Percentiles rank a stretch among this genome's conserved stretches.
Conservation (phyloP, 2,888 invertebrate genomes). For the Pheosia tremula region DNA sequence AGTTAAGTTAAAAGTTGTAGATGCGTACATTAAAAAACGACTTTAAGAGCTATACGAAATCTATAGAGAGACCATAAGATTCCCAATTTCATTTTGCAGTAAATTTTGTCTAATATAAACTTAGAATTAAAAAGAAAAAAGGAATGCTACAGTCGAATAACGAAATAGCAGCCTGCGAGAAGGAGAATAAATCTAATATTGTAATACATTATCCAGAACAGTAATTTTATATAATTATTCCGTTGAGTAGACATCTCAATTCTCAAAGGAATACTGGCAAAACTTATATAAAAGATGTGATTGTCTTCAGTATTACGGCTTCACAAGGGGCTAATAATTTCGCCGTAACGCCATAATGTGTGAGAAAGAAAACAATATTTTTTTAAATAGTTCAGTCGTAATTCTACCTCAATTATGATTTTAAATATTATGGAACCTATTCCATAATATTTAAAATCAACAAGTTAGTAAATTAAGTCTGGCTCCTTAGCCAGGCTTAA, state of each 20-base stretch:
- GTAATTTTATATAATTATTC: neutral
- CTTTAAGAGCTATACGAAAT: slow-evolving; percentile 15
- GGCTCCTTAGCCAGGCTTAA: no score
- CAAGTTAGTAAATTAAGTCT: no score
- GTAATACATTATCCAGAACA: neutral
- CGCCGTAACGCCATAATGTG: no score
- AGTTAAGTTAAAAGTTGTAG: neutral
- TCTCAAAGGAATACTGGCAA: neutral
- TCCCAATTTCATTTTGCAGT: slow-evolving; percentile 17
- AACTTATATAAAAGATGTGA: neutral
- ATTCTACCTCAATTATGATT: no score
- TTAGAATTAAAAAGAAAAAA: slow-evolving; percentile 11
- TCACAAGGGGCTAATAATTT: no score
- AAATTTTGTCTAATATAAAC: slow-evolving; percentile 19
- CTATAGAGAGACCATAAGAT: slow-evolving; percentile 17
- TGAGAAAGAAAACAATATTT: no score
- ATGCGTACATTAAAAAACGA: slow-evolving; percentile 3
- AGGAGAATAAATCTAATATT: neutral
- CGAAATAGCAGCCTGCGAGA: slow-evolving; percentile 21
- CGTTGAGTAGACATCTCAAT: neutral
- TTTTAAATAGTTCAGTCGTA: no score
- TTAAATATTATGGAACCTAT: no score
- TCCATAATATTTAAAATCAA: no score
- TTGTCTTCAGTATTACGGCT: no score
- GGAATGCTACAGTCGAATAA: slow-evolving; percentile 21